Conservation (phyloP, 2,113 vertebrate genomes). For the Barnardius zonarius region DNA sequence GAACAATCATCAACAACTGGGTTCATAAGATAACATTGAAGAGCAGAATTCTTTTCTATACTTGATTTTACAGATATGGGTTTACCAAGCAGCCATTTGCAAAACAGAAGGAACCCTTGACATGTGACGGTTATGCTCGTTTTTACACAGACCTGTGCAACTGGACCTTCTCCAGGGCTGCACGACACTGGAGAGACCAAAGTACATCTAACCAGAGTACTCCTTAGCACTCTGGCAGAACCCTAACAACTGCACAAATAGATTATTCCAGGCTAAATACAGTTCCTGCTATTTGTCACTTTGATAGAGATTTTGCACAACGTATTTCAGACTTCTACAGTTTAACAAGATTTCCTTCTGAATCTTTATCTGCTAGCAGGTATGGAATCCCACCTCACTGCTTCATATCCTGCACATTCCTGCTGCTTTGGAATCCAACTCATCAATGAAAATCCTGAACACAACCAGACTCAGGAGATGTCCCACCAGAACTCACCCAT, state of each 20-base stretch:
- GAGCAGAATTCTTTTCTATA: neutral
- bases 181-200: rapidly evolving
- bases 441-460: neutral
- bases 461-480: neutral
- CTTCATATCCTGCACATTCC: no score
- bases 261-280: neutral
- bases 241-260: neutral
- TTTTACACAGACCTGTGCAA: neutral
- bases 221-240: neutral
- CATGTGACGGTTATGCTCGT: rapidly evolving
- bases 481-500: neutral
- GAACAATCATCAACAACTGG: neutral
- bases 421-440: neutral
- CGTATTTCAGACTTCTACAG: rapidly evolving
- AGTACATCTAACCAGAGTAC: neutral
- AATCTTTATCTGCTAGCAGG: neutral
- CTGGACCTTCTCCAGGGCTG: neutral
- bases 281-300: neutral
- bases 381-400: neutral
- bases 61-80: neutral
- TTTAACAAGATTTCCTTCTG: neutral
- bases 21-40: neutral
- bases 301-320: rapidly evolving
- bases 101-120: neutral
- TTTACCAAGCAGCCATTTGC: neutral